phyloP scores from a whole-genome alignment of 1,140 invertebrate genomes.

The Archivesica marissinica region DNA sequence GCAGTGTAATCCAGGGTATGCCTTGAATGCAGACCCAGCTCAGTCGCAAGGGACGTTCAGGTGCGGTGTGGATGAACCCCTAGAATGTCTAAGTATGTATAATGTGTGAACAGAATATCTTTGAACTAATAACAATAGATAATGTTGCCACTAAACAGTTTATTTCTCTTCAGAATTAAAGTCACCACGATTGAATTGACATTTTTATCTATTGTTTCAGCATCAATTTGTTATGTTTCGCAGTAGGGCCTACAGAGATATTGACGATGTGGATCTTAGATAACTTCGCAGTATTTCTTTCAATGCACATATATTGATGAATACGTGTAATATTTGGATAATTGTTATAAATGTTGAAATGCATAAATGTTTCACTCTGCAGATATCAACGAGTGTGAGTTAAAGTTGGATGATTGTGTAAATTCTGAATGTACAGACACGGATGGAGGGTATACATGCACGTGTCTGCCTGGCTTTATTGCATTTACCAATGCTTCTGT shows the following conservation, averaged over 20 bases:
- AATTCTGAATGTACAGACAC: conserved; percentile 28
- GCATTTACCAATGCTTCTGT: neutral
- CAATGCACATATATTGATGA: no score
- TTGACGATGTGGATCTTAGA: no score
- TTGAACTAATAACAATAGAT: no score
- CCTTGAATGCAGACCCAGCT: neutral
- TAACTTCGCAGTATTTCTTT: no score
- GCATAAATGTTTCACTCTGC: neutral
- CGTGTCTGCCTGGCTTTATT: neutral
- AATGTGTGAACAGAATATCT: neutral
- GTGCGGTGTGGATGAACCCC: conserved; percentile 44
- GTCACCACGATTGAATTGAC: no score
- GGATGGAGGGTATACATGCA: conserved; percentile 22
- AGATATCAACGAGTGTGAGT: conserved; percentile 37
- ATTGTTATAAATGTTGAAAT: no score
- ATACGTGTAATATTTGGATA: no score
- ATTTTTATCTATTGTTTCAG: no score
- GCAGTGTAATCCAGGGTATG: conserved; percentile 16
- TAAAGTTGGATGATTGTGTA: neutral
- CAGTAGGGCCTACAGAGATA: no score
- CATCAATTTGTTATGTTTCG: no score
- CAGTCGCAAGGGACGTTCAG: neutral
- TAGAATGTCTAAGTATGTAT: conserved; percentile 19
- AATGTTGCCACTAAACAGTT: no score
- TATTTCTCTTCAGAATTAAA: no score